Base-by-base conservation (phyloP, 2,113 vertebrate genomes). In the Synchiropus splendidus region DNA sequence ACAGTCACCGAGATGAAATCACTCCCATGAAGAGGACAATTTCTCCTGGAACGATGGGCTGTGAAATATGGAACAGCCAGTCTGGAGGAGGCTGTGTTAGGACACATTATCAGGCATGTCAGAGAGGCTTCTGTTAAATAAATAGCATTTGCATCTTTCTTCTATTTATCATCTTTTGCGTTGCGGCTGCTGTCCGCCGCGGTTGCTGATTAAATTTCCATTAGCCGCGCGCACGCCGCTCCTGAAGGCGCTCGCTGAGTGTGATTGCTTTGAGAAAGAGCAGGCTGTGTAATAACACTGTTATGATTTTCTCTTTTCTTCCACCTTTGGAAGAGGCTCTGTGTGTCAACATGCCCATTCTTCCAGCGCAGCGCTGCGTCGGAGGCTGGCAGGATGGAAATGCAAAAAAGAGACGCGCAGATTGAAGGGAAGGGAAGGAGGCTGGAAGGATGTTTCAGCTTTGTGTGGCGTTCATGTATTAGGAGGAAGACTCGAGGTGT, bases 131-230 rank as follows among this genome's bases (percentile, higher is more conserved):
- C 67, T 72, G 66, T 55, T 74, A 75, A 75, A 77, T 76, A 78
- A 80, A 78, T 54, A 72, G 53, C 68, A 75, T 84, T 84, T 79
- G 72, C 77, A 75, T 79, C 65, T 72, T 72, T 77, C 69, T 70
- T 70, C 76, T 80, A 68, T 70, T 80, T 62, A 69, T 79, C 66
- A 81, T 79, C 54, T 63, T 74, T 81, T 78, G 70, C 77, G 67
- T 83, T 82, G 76, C 71, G 78, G 58, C 59, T 51, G 75, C 74
- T 81, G 77, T 76, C 77, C 77, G 73, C 77, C 79, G 74, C 70
- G 63, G 59, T 64, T 76, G 61, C 75, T 82, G 81, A 83, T 84
- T 84, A 80, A 72, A 82, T 83, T 85, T 80, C 77, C 75, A 84
- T 86, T 86, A 84, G 75, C 71, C 67, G 70, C 74, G 76, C 78